Evolutionary conservation across 2,888 invertebrate genomes (phyloP), one percentile per base, ranked within the genome.

Genomic region (Trypoxylon attenuatum): DNA sequence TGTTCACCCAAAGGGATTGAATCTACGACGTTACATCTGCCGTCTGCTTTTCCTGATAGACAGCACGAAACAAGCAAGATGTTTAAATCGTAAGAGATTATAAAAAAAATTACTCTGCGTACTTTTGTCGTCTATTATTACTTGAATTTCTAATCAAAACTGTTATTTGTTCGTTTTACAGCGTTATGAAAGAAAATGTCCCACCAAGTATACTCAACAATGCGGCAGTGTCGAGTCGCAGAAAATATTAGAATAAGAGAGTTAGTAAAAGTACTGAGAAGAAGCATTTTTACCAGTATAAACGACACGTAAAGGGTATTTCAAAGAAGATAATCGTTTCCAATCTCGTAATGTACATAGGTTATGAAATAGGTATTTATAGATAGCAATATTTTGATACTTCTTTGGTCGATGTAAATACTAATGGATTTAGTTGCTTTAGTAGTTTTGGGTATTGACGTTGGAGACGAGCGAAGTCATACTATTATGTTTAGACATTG

Each of bases 121-220:
- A n/a, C n/a, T n/a, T n/a, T n/a, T n/a, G n/a, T 33, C 10, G 8
- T 33, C 10, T 33, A 13, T 33, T 33, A 33, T 2, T 13, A 33
- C 8, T n/a, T 6, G 33, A 33, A 33, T 4, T 10, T 52, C 27
- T 38, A 8, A 33, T 45, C 1, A 15, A 53, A 43, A 27, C 13
- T 25, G 13, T 45, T 3, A 42, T 22, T 39, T 19, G 23, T 69
- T 49, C 50, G 23, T 69, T 49, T 52, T 53, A 33, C 68, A 76
- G 77, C 56, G 67, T 70, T 50, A 72, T 67, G 65, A 78, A 78
- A 51, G 78, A 78, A 61, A 78, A 78, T 60, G 43, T 75, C 45
- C 69, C 73, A 45, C 57, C 53, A 29, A 72, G 65, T 59, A 39
- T 64, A 41, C 52, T 65, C 63, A 72, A 23, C 5, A 29, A 23